Base-by-base conservation (phyloP, 2,888 invertebrate species). In the Stenoptilia bipunctidactyla region DNA sequence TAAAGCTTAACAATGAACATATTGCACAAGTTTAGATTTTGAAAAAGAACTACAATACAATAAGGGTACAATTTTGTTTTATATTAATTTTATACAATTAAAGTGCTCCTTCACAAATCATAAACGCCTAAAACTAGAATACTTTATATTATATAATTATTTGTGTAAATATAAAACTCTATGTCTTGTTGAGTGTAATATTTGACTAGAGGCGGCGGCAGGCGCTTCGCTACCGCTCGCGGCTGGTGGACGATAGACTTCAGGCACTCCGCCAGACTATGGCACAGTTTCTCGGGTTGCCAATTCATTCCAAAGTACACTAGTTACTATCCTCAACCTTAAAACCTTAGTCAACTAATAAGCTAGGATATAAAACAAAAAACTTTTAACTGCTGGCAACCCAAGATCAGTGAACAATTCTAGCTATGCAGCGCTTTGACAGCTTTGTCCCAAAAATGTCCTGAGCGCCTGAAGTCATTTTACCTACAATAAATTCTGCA, bases 91-190 rank as follows among this genome's bases (percentile, higher is more conserved):
- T 64, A 64, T 63, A 65, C 14, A 13, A 13, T 34, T 34, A 34
- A 30, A 4, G 30, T 30, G 30, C 30, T 30, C 30, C 9, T 6
- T 34, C 14, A 4, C 73, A 80, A 82, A 77, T 74, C 68, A 82
- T 74, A 82, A 74, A 70, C 61, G 72, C 77, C 79, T 84, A 79
- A 77, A 82, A 73, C 84, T 85, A 84, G 79, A 82, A 82, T 82
- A 84, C 75, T 82, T 80, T 80, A 79, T 84, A 83, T 82, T 84
- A 82, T 77, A 70, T 76, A 75, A 76, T 77, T 77, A 75, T 84
- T 75, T 83, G 77, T 84, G 79, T 85, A 85, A 85, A 84, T 86
- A 85, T 85, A 83, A 79, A 80, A 75, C 72, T 80, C 83, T 85
- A 85, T 83, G 75, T 84, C 62, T 71, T 71, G 73, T 69, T 66